phyloP scores from a whole-genome alignment of 2,113 vertebrate species.

The Myocastor coypus region DNA sequence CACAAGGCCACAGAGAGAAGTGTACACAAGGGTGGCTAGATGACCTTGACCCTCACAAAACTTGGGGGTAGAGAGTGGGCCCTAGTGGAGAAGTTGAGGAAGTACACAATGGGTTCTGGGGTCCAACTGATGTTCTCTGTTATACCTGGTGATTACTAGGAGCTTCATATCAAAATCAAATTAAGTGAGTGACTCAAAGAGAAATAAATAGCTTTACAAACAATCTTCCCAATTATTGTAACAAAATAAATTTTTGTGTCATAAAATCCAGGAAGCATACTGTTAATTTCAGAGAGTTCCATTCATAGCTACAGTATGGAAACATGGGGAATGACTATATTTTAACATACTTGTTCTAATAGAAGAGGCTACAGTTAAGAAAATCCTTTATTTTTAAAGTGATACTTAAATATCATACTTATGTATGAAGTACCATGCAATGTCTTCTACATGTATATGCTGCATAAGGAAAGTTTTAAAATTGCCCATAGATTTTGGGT shows the following conservation, averaged over 20 bases:
- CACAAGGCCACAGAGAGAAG: background rate
- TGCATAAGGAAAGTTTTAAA: background rate
- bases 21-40: background rate
- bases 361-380: background rate
- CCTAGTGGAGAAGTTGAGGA: background rate
- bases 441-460: background rate
- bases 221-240: background rate
- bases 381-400: background rate
- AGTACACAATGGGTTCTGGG: background rate
- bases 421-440: too few species aligned
- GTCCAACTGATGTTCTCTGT: background rate
- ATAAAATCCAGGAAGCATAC: background rate
- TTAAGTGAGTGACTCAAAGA: background rate
- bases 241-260: background rate
- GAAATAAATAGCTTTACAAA: background rate
- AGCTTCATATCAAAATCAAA: background rate
- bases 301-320: background rate
- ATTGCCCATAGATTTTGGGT: background rate
- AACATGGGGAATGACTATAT: background rate
- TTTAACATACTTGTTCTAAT: background rate
- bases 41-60: background rate
- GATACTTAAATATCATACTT: background rate
- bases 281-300: background rate
- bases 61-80: fast-evolving
- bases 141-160: background rate